Base-by-base conservation (phyloP, 2,113 vertebrate genomes). In the Amia ocellicauda region DNA sequence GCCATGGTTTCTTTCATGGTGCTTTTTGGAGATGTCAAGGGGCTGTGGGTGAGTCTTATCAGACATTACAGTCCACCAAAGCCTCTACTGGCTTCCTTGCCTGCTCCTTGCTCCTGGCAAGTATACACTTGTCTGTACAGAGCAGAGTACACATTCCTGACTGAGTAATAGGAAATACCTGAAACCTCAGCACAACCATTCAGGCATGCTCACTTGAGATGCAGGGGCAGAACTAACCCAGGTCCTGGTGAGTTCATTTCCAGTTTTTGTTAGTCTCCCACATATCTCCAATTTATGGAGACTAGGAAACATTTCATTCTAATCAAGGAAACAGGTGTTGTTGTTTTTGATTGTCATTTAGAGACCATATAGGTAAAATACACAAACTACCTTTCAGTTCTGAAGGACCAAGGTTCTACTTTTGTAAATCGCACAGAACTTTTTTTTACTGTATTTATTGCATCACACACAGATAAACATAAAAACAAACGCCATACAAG, bases 1-100 rank as follows among this genome's bases (percentile, higher is more conserved):
- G 80, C 74, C 1, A 63, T 86, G 64, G 49, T 77, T 42, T 54
- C 28, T 50, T 22, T 47, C 36, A 20, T 47, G 10, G 42, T 49
- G 27, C 28, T 3, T 29, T 61, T 43, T 4, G 31, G 17, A 20
- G 17, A 51, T 36, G 16, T 16, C 10, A 9, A 22, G 53, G 3
- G 55, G 41, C 14, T 24, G 26, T 19, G 14, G 17, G n/a, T n/a
- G 3, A 20, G 7, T n/a, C 29, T 24, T 40, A 16, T 31, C 2
- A 27, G 24, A 55, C 52, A 27, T 27, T 9, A 22, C 26, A 31
- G 14, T 13, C 14, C 27, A 27, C 11, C 10, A 29, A 13, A 4
- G 13, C 17, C 5, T n/a, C 27, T 14, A 56, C 29, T 4, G n/a
- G 3, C 27, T 56, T 14, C 27, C 11, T 29, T 5, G 9, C 11